Evolutionary conservation across 1,140 invertebrate genomes (phyloP).

Genomic region (Neomicropteryx cornuta): DNA sequence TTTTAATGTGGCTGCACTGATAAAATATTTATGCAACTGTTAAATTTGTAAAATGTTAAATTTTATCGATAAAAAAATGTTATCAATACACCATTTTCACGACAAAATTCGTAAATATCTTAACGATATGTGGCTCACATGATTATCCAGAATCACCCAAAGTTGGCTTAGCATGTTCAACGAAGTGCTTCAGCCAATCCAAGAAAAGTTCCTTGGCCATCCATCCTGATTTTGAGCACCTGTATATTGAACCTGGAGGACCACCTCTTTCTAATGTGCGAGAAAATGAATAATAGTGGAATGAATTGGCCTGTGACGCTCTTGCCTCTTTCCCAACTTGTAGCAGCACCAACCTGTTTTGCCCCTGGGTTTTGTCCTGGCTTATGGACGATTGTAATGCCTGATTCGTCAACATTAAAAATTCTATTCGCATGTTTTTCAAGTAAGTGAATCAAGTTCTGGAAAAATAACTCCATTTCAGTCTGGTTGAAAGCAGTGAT

Average conservation of each 20-base stretch:
- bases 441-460: conserved; percentile 17
- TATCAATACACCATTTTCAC: too few relatives aligned
- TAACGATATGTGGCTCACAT: conserved; percentile 20
- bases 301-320: conserved; percentile 21
- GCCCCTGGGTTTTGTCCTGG: conserved; percentile 16
- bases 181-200: conserved; percentile 21
- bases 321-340: conserved; percentile 24
- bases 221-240: conserved; percentile 22
- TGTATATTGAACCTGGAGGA: conserved; percentile 18
- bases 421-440: conserved; percentile 18
- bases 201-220: conserved; percentile 23
- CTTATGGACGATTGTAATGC: conserved; percentile 18
- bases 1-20: too few relatives aligned
- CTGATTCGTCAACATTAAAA: conserved; percentile 20
- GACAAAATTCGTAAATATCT: conserved; percentile 12
- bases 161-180: conserved; percentile 14
- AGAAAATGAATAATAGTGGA: conserved; percentile 30
- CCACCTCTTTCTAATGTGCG: conserved; percentile 21
- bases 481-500: conserved; percentile 21
- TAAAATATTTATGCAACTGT: too few relatives aligned
- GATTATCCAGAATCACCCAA: conserved; percentile 23
- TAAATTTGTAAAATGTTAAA: too few relatives aligned
- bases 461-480: conserved; percentile 18
- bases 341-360: conserved; percentile 15
- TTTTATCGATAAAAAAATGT: too few relatives aligned